Conservation (phyloP, 2,797 vertebrate species). For the Champsocephalus esox region DNA sequence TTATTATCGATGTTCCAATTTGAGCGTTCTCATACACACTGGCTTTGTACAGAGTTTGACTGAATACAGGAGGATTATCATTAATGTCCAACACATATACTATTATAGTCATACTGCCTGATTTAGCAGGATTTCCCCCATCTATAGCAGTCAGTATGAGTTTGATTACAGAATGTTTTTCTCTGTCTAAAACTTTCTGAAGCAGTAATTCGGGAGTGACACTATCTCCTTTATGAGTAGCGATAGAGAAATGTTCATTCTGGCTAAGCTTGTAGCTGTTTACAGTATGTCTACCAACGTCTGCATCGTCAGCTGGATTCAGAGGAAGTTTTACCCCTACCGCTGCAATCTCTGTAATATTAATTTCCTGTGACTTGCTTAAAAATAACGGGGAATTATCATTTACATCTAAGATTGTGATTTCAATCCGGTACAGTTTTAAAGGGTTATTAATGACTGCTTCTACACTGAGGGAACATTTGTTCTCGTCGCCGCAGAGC, state of each 20-base stretch:
- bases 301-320: slow-evolving; percentile 84
- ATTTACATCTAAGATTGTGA: slow-evolving; percentile 70
- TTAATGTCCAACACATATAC: slow-evolving; percentile 67
- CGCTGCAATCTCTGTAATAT: too few species aligned
- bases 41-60: slow-evolving; percentile 67
- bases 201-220: slow-evolving; percentile 58
- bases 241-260: slow-evolving; percentile 85
- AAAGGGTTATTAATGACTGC: slow-evolving; percentile 81
- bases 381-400: slow-evolving; percentile 69
- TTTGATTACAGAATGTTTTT: slow-evolving; percentile 60
- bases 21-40: slow-evolving; percentile 85
- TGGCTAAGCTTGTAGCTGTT: slow-evolving; percentile 85
- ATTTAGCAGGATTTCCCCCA: slow-evolving; percentile 72
- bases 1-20: too few species aligned
- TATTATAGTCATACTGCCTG: slow-evolving; percentile 58
- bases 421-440: slow-evolving; percentile 75
- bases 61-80: slow-evolving; percentile 74
- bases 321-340: too few species aligned
- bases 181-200: slow-evolving; percentile 76
- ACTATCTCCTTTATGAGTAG: slow-evolving; percentile 52
- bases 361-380: too few species aligned
- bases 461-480: slow-evolving; percentile 76
- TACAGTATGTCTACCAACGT: slow-evolving; percentile 83
- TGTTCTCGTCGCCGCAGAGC: slow-evolving; percentile 56
- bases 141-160: slow-evolving; percentile 75